These are phyloP conservation scores for Eulimnadia texana DNA, from an alignment of 1,140 invertebrate genomes.

Conservation along the genomic window DNA sequence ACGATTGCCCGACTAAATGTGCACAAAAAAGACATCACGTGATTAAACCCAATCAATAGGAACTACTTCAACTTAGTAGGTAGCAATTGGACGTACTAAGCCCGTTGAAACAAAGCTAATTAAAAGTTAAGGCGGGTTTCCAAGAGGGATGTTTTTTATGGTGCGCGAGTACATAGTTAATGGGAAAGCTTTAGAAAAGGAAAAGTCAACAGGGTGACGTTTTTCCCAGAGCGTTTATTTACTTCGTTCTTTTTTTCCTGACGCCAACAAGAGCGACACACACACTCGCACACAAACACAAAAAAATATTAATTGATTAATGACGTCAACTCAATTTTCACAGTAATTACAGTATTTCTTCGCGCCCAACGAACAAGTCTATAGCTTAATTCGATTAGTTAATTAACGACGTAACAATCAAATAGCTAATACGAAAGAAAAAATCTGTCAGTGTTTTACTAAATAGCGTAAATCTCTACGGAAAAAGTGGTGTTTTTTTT, in stretches of 20 bases:
- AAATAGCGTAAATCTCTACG: not conserved
- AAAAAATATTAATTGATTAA: too few species aligned
- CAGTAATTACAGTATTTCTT: too few species aligned
- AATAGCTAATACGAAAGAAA: not conserved
- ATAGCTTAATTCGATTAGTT: too few species aligned
- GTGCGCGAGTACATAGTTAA: not conserved
- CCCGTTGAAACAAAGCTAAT: too few species aligned
- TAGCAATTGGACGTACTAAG: not conserved
- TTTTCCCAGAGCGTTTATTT: not conserved
- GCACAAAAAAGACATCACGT: constrained; percentile 25
- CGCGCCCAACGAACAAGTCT: too few species aligned
- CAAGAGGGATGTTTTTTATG: not conserved
- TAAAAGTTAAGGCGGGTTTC: not conserved
- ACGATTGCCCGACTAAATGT: constrained; percentile 70
- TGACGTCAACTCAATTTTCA: too few species aligned
- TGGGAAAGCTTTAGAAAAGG: not conserved
- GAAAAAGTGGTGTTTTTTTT: not conserved
- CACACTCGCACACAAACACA: not conserved
- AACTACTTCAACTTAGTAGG: not conserved
- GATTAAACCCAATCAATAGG: not conserved
- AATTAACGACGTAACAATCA: too few species aligned
- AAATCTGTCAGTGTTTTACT: not conserved
- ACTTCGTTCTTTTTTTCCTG: not conserved
- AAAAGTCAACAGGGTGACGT: not conserved
- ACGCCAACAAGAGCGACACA: not conserved